phyloP scores from a whole-genome alignment of 2,888 invertebrate species.

The Agonopterix arenella region DNA sequence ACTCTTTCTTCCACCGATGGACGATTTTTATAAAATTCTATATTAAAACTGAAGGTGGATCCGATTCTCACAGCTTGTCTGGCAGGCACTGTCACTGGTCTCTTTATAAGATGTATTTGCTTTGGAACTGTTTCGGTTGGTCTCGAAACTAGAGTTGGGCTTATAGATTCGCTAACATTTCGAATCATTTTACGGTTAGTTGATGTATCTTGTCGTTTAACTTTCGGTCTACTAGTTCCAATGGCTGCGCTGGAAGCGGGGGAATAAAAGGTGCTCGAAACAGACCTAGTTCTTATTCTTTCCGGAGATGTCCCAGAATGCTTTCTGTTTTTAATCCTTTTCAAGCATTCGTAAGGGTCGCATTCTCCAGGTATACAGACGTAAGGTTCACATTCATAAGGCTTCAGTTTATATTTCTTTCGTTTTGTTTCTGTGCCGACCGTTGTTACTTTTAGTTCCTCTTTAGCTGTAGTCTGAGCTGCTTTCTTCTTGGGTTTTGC shows the following conservation, averaged over 20 bases:
- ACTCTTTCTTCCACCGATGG: neutral
- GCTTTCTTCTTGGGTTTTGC: too few species aligned
- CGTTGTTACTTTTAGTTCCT: neutral
- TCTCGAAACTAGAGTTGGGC: too few species aligned
- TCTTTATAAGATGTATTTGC: too few species aligned
- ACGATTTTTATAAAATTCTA: conserved; percentile 19
- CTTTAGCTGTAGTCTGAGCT: too few species aligned
- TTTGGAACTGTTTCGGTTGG: too few species aligned
- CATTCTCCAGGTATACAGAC: conserved; percentile 28
- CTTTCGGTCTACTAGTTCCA: too few species aligned
- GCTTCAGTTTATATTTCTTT: conserved; percentile 9
- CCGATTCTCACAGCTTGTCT: conserved; percentile 16
- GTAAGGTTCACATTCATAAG: conserved; percentile 31
- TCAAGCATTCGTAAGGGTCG: conserved; percentile 26
- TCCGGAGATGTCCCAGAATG: conserved; percentile 11
- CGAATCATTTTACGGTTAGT: too few species aligned
- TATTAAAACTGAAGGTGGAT: conserved; percentile 16
- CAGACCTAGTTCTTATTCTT: conserved; percentile 23
- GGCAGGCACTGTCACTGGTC: neutral
- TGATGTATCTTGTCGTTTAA: too few species aligned
- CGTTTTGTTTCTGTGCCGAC: neutral
- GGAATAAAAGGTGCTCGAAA: conserved; percentile 15
- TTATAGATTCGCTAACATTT: too few species aligned
- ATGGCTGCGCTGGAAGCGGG: too few species aligned
- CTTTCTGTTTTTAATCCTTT: conserved; percentile 22